Evolutionary conservation across 1,140 invertebrate genomes (phyloP), one percentile per base, ranked within the genome.

Genomic region (Ctenoplectra terminalis): DNA sequence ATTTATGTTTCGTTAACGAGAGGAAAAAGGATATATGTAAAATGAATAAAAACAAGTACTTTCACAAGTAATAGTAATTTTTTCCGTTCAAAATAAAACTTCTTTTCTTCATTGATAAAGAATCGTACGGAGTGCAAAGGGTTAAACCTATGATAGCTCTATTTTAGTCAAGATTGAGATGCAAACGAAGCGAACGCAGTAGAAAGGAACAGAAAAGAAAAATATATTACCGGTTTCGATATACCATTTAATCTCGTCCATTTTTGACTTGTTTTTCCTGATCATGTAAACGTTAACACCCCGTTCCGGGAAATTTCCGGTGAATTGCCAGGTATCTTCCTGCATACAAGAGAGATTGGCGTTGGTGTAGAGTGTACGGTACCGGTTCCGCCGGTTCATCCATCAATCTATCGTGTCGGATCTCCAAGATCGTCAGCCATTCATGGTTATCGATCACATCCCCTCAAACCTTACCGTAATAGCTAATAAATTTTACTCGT

Each of bases 401-500:
- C 83, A 88, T 88, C 86, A 87, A 88, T 87, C 86, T 69, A 69
- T 73, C 83, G 73, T 20, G 61, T 50, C 86, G 87, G 64, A 89
- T 83, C 72, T 83, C 69, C 86, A 89, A 87, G 79, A 70, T 89
- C 88, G 82, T 87, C 79, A 70, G 78, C 73, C 75, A 66, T 74
- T 80, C 82, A 60, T 67, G 82, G 87, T 86, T 84, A 89, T 89
- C 88, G 88, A 89, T 89, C 88, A 89, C 69, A 64, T 26, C 15
- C 79, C 60, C 56, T 40, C 54, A 58, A 80, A 70, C 76, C 73
- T 73, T 88, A 66, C 82, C 81, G 86, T 85, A 89, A 85, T 86
- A 82, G 85, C 87, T 89, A 91, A 90, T 90, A 90, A 91, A 90
- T 91, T 83, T 85, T 85, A 23, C 63, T 48, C 54, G 29, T 80